Evolutionary conservation across 2,797 vertebrate species (phyloP), one percentile per base, ranked within the genome.

Genomic region (Sphenodon punctatus): DNA sequence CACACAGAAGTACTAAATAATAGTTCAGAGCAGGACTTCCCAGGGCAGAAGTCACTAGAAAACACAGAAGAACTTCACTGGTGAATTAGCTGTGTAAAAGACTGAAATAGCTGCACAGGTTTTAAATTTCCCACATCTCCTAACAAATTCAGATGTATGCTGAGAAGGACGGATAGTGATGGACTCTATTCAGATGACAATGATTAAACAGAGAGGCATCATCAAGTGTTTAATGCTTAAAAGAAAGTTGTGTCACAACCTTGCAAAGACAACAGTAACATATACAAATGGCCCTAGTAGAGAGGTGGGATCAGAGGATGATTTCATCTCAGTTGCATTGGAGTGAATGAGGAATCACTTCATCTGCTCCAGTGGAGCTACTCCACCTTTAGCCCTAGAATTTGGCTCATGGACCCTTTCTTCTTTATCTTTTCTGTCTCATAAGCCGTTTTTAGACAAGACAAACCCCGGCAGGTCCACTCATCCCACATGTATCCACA

Each of bases 261-360:
- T 49, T n/a, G n/a, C n/a, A n/a, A n/a, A n/a, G n/a, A n/a, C n/a
- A n/a, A n/a, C n/a, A n/a, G n/a, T n/a, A n/a, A n/a, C n/a, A n/a
- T n/a, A n/a, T 70, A 68, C 23, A 89, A 79, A 34, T 56, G 34
- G n/a, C 51, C 51, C 34, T 91, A 75, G 39, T 86, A 61, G 38
- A 67, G 82, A 48, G 65, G 67, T 22, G 25, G 73, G 42, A 72
- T 84, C 81, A 86, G 70, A 84, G 81, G n/a, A n/a, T n/a, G n/a
- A n/a, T 46, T 58, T 34, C 25, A n/a, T 77, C 70, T 81, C 80
- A 79, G 39, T 68, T 72, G 81, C 75, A 56, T 41, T 80, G 67
- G 81, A 81, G 53, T 86, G 92, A 87, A 85, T 66, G 58, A 83
- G 39, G 70, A 90, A 78, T 67, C 82, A 84, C 73, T 87, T 77